Base-by-base conservation (phyloP, 2,797 vertebrate species). In the Tiaroga cobitis region DNA sequence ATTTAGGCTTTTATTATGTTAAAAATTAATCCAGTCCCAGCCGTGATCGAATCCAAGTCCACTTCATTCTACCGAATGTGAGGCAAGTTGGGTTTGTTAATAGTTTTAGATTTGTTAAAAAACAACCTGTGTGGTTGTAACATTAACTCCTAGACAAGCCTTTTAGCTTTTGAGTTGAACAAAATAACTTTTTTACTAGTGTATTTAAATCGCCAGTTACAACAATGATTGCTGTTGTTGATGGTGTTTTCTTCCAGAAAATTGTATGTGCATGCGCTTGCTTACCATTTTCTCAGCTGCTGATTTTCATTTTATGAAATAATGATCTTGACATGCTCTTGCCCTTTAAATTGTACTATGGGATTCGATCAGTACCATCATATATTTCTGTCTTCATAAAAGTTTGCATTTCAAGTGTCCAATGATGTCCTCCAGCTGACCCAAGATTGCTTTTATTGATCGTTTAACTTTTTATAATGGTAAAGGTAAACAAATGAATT, bases 71-170 rank as follows among this genome's bases (percentile, higher is more conserved):
- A 61, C 19, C 41, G 3, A 41, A n/a, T 16, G 24, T 56, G 29
- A 67, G 39, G 19, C 26, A 13, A 24, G 15, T 65, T 7, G 49
- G 77, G 13, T 68, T 68, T 54, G 29, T 68, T 49, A 34, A 49
- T 51, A 29, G 19, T 34, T 43, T 19, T 2, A 83, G 88, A 74
- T 83, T 16, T 84, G 90, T 88, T 91, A 88, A 90, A 87, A 70
- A 86, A 11, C 79, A 87, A 89, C 82, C 37, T n/a, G 49, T 49
- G 37, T 46, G 5, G 49, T 78, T 87, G 26, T 83, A 82, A 74
- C 46, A 90, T 88, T 89, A 90, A 91, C 88, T 76, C 10, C 32
- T 15, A 54, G 73, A 37, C 46, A 73, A 51, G 67, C 32, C 43
- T 19, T 67, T 73, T 51, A 80, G 72, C 46, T n/a, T 77, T 86